Evolutionary conservation across 2,888 invertebrate species (phyloP), one percentile per base, ranked within the genome.

Genomic region (Monoplex corrugatus): DNA sequence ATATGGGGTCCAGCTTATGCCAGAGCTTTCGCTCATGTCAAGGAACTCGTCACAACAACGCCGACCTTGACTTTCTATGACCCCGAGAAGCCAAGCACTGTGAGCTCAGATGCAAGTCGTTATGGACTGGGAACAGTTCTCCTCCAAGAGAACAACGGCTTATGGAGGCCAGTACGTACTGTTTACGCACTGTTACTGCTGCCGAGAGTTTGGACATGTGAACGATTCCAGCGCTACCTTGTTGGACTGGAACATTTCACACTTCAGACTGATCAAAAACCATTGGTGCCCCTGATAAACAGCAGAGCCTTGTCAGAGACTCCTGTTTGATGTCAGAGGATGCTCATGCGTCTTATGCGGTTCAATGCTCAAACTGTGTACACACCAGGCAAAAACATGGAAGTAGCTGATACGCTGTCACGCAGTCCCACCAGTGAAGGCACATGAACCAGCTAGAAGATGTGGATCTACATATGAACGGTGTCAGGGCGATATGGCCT

Each of bases 191-290:
- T 72, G 35, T 75, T 16, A 80, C 45, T 32, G 43, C 8, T 32
- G 45, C 38, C 28, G 28, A 57, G 38, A 35, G 86, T 72, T 43
- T 44, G 86, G 72, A 44, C 83, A 23, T 75, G 43, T 83, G 87
- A 87, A 35, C 32, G 6, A 5, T 88, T 88, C n/a, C 28, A 43
- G 1, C 45, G 50, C 10, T 88, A 84, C 43, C 35, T 88, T 13
- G 57, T 84, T 1, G 72, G 83, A 19, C 84, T 88, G 0, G 68
- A 83, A 1, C 28, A 2, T 1, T 88, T 84, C 45, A 19, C 32
- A 35, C 84, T 72, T 2, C 16, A 88, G 45, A 88, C 75, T 2
- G 88, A 88, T 43, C 88, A 88, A n/a, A 88, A 88, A 32, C 83
- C 88, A 1, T 57, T 87, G 32, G 87, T 80, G n/a, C 82, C 87